Evolutionary conservation across 2,797 vertebrate genomes (phyloP).

Genomic region (Falco cherrug): DNA sequence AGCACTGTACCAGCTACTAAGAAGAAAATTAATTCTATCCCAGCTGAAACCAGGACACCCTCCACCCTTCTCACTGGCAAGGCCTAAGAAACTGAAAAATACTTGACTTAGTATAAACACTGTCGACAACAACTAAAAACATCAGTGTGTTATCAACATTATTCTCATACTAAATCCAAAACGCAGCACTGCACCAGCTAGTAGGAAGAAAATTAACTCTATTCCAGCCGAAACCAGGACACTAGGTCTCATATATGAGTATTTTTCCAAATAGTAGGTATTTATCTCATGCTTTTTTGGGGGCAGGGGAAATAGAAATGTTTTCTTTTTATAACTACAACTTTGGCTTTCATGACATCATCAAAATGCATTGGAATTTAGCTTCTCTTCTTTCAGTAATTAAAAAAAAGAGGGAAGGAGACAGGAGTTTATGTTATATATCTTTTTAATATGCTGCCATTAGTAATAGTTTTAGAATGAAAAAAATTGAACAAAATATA

Average conservation of each 20-base stretch:
- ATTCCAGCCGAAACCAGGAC: too few relatives aligned
- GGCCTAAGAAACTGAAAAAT: too few relatives aligned
- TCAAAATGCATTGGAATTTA: not conserved
- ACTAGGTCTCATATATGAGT: not conserved
- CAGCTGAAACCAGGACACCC: too few relatives aligned
- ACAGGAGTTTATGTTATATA: not conserved
- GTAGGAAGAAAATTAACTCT: too few relatives aligned
- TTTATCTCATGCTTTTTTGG: not conserved
- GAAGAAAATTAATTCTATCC: too few relatives aligned
- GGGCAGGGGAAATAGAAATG: not conserved
- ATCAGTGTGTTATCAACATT: too few relatives aligned
- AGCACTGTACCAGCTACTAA: too few relatives aligned
- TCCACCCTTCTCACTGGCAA: too few relatives aligned
- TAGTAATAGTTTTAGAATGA: not conserved
- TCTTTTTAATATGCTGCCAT: not conserved
- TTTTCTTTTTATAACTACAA: not conserved
- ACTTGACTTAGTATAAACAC: too few relatives aligned
- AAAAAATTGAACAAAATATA: not conserved
- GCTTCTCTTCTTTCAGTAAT: not conserved
- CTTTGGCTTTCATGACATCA: not conserved
- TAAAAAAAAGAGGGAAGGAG: not conserved
- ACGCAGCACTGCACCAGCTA: too few relatives aligned
- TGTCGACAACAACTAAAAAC: too few relatives aligned
- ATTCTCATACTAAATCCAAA: too few relatives aligned
- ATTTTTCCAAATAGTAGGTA: not conserved